Percentiles rank a stretch among this genome's conserved stretches.
phyloP scores from a whole-genome alignment of 2,888 invertebrate species.

The Erebia ligea region DNA sequence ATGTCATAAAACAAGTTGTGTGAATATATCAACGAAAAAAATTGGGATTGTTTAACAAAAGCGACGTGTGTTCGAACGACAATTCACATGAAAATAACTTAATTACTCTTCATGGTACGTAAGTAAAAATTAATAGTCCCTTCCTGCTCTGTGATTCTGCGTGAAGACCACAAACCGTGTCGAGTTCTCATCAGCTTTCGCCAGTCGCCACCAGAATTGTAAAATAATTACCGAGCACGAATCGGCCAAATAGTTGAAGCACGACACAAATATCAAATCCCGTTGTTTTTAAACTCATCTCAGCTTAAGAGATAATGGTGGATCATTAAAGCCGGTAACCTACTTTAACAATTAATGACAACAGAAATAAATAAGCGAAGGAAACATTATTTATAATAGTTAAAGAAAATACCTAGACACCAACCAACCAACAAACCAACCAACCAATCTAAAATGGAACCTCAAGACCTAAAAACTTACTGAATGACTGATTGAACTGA shows the following conservation, averaged over 20 bases:
- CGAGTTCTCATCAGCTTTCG: slow-evolving; percentile 61
- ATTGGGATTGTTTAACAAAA: background rate
- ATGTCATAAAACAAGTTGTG: too few relatives aligned
- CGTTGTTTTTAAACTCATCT: slow-evolving; percentile 58
- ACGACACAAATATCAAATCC: slow-evolving; percentile 64
- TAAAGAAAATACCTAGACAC: background rate
- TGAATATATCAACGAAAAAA: too few relatives aligned
- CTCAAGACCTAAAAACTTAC: too few relatives aligned
- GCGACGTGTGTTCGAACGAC: background rate
- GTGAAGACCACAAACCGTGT: slow-evolving; percentile 67
- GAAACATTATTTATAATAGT: background rate
- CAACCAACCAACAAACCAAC: too few relatives aligned
- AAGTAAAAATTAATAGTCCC: slow-evolving; percentile 4
- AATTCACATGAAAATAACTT: slow-evolving; percentile 6
- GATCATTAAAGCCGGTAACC: slow-evolving; percentile 16
- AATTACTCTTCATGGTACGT: slow-evolving; percentile 4
- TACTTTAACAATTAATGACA: slow-evolving; percentile 7
- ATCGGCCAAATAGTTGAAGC: slow-evolving; percentile 67
- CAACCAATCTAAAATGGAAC: too few relatives aligned
- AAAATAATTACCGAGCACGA: slow-evolving; percentile 63
- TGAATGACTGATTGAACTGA: too few relatives aligned
- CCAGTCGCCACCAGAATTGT: slow-evolving; percentile 54
- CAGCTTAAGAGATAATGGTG: slow-evolving; percentile 24
- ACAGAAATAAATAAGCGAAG: background rate
- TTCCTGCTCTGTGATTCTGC: slow-evolving; percentile 36